Percentiles rank a stretch among this genome's conserved stretches.
Conservation (phyloP, 1,140 invertebrate species). For the Drosophila setifemur region DNA sequence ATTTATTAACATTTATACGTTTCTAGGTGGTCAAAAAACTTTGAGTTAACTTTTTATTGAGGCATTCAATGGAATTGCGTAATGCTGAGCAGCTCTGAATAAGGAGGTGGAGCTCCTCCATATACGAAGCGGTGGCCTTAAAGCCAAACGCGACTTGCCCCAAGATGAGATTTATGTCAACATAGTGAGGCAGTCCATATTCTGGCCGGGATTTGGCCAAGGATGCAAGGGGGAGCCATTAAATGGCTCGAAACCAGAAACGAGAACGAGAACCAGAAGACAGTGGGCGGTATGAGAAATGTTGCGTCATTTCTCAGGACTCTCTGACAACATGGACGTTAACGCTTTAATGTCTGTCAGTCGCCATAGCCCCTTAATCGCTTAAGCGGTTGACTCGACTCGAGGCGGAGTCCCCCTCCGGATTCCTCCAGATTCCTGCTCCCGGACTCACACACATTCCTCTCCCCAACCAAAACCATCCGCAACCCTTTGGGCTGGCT, state of each 20-base stretch:
- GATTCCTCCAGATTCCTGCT: neutral
- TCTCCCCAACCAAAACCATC: too few species aligned
- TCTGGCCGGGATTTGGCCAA: neutral
- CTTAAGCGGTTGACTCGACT: conserved; percentile 32
- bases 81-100: too few species aligned
- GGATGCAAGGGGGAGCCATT: conserved; percentile 5
- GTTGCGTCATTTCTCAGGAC: conserved; percentile 42
- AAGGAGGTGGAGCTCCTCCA: too few species aligned
- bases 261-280: neutral
- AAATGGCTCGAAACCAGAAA: conserved; percentile 5
- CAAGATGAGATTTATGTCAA: conserved; percentile 4
- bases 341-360: conserved; percentile 48
- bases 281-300: conserved; percentile 17
- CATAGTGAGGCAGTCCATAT: neutral
- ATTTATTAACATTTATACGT: too few species aligned
- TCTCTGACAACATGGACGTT: conserved; percentile 48
- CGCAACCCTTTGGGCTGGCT: conserved; percentile 40
- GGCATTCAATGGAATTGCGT: too few species aligned
- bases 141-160: neutral
- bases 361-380: conserved; percentile 36
- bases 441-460: neutral
- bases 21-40: too few species aligned
- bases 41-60: too few species aligned
- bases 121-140: neutral
- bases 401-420: neutral